Base-by-base conservation (phyloP, 2,888 invertebrate species). In the Agapostemon virescens region DNA sequence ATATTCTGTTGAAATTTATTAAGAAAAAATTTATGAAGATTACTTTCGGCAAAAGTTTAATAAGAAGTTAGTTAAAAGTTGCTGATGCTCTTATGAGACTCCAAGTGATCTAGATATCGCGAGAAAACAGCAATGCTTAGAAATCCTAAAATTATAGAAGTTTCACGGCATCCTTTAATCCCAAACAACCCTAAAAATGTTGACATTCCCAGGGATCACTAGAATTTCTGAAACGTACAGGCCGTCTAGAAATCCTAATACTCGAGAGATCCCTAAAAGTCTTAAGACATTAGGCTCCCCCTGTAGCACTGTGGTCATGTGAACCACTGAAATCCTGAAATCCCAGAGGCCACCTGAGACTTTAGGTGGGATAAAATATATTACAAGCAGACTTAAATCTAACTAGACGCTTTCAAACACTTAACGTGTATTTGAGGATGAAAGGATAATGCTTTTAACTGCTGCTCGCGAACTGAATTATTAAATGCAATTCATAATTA, bases 371-470 rank as follows among this genome's bases (percentile, higher is more conserved):
- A 55, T 55, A 15, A 55, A 55, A 6, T 55, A 55, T 55, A 55
- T 55, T 55, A 26, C 49, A 49, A 49, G 49, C 49, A 49, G 45
- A 49, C 49, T 49, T 49, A n/a, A 49, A 49, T 49, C 49, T 49
- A 11, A 49, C n/a, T n/a, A 49, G 49, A n/a, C 49, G n/a, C n/a
- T 49, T 11, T n/a, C 49, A 11, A 49, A n/a, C n/a, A 49, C 3
- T 49, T 7, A 11, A 49, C 49, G 3, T n/a, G 49, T 45, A n/a
- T n/a, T n/a, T 45, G 7, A n/a, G 45, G 2, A 6, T n/a, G 20
- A 9, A 20, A 45, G 7, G 2, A 45, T 20, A 45, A 45, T n/a
- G 49, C 49, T n/a, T 49, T 11, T n/a, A n/a, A 38, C 38, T 7
- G 38, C 7, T 20, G 20, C 20, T 45, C 9, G 9, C 2, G 20